Evolutionary conservation across 2,113 vertebrate species (phyloP).

Genomic region (Cephalopholis sonnerati): DNA sequence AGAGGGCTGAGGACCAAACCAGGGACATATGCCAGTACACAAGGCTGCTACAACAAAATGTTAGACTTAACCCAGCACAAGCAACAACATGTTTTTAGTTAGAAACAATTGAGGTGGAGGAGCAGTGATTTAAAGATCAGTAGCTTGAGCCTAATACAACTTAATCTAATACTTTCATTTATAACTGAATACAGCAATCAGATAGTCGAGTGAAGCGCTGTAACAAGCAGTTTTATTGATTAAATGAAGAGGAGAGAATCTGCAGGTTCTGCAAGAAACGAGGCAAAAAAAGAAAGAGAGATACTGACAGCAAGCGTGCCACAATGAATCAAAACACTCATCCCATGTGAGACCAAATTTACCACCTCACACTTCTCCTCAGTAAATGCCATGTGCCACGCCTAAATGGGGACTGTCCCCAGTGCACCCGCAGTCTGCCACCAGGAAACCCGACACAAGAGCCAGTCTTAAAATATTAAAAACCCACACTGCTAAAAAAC

Average conservation of each 20-base stretch:
- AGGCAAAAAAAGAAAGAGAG: not conserved
- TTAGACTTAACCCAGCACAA: constrained; percentile 2
- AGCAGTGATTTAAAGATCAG: constrained; percentile 11
- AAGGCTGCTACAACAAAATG: constrained; percentile 1
- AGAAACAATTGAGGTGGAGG: not conserved
- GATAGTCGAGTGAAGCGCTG: not conserved
- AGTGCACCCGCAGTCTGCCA: constrained; percentile 42
- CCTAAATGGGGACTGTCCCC: constrained; percentile 50
- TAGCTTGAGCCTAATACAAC: not conserved
- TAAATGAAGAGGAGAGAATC: constrained; percentile 11
- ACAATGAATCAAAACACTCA: constrained; percentile 39
- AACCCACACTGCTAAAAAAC: constrained; percentile 55
- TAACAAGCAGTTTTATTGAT: constrained; percentile 30
- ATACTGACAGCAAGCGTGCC: constrained; percentile 5
- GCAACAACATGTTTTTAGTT: not conserved
- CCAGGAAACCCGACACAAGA: constrained; percentile 58
- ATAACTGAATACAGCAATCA: constrained; percentile 22
- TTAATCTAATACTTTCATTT: not conserved
- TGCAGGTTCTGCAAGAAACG: not conserved
- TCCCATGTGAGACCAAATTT: constrained; percentile 39
- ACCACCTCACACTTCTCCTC: constrained; percentile 25
- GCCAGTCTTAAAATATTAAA: constrained; percentile 69
- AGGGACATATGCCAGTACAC: not conserved
- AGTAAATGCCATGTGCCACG: constrained; percentile 43
- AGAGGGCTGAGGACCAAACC: constrained; percentile 20